Percentiles rank a stretch among this genome's conserved stretches.
These are phyloP conservation scores for Sciurus carolinensis DNA, from an alignment of 2,797 vertebrate species.

Conservation along the genomic window DNA sequence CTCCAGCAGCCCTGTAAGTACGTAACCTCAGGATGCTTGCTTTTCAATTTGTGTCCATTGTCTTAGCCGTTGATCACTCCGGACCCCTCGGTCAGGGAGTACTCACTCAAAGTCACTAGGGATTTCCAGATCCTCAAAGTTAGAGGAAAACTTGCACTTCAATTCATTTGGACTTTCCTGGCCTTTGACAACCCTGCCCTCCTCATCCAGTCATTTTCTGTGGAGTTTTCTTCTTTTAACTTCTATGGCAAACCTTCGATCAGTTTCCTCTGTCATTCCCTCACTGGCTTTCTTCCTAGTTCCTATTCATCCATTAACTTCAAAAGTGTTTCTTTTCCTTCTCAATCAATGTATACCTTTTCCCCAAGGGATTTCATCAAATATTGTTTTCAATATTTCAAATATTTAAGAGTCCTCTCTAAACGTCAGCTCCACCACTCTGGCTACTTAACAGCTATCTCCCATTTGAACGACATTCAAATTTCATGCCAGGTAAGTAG, in stretches of 20 bases:
- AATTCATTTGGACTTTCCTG: neutral
- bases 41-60: conserved; percentile 57
- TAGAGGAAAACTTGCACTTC: neutral
- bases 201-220: neutral
- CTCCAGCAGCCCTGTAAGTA: conserved; percentile 55
- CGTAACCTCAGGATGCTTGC: conserved; percentile 16
- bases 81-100: neutral
- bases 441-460: neutral
- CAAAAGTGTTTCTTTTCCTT: neutral
- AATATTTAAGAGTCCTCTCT: neutral
- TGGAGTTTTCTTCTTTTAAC: neutral
- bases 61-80: neutral
- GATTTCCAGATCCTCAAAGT: neutral
- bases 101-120: neutral
- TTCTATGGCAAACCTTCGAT: neutral
- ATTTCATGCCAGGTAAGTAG: neutral
- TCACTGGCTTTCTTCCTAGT: neutral
- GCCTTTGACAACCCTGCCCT: neutral
- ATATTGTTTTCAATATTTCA: neutral
- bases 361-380: neutral
- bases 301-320: neutral
- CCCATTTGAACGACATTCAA: neutral
- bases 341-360: neutral
- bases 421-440: neutral
- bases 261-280: neutral